phyloP scores from a whole-genome alignment of 2,113 vertebrate genomes.

The Larimichthys crocea region DNA sequence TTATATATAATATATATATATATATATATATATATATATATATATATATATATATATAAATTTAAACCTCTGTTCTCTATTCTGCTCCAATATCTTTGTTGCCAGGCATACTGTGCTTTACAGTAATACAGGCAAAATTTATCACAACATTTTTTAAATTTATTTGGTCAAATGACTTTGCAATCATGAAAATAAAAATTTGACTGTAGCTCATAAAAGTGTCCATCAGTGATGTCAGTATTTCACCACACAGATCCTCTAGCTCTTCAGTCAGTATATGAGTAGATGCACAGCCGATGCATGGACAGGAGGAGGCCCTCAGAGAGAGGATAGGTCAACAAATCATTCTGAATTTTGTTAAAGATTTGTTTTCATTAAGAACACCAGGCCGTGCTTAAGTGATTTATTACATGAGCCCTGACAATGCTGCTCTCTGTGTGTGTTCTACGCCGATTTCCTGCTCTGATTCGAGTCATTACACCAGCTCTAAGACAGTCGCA shows the following conservation, averaged over 20 bases:
- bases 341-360: background rate
- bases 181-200: too few relatives aligned
- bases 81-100: too few relatives aligned
- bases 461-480: background rate
- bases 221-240: background rate
- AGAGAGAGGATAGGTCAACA: background rate
- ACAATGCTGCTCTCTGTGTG: background rate
- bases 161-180: too few relatives aligned
- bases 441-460: background rate
- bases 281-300: background rate
- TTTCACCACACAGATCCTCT: background rate
- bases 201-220: too few relatives aligned
- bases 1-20: too few relatives aligned
- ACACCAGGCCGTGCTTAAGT: background rate
- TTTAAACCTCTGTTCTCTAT: too few relatives aligned
- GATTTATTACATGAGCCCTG: background rate
- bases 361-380: constrained; percentile 16
- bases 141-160: too few relatives aligned
- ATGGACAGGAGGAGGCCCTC: background rate
- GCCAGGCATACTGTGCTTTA: too few relatives aligned
- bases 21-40: too few relatives aligned
- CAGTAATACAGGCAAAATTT: too few relatives aligned
- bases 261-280: background rate
- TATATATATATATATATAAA: too few relatives aligned
- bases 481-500: background rate